These are phyloP conservation scores for Empis livida DNA, from an alignment of 2,888 invertebrate species.

Conservation along the genomic window DNA sequence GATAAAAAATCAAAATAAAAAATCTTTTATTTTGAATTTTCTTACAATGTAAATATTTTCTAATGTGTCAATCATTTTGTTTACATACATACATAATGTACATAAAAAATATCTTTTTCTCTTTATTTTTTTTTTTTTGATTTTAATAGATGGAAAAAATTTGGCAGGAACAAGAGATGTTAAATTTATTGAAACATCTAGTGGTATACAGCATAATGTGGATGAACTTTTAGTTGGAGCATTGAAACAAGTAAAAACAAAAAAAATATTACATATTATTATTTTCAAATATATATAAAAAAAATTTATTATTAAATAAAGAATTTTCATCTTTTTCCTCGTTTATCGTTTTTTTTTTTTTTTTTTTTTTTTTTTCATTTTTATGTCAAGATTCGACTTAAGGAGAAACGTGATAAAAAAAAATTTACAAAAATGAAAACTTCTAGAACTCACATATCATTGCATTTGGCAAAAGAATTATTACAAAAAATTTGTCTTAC, in stretches of 20 bases:
- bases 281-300: neutral
- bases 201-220: slow-evolving; percentile 91
- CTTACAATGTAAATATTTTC: neutral
- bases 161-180: slow-evolving; percentile 77
- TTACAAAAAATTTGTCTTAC: slow-evolving; percentile 76
- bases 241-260: slow-evolving; percentile 57
- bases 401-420: slow-evolving; percentile 63
- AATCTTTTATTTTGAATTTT: neutral
- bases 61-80: neutral
- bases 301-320: neutral
- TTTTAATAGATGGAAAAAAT: slow-evolving; percentile 68
- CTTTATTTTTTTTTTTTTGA: neutral
- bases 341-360: neutral
- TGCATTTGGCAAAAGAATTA: slow-evolving; percentile 69
- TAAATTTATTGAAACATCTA: slow-evolving; percentile 92
- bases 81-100: neutral
- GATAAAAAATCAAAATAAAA: too few species aligned
- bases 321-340: neutral
- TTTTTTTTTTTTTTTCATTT: neutral
- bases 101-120: too few species aligned
- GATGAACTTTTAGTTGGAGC: slow-evolving; percentile 91
- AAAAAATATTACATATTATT: neutral
- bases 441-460: slow-evolving; percentile 67
- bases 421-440: slow-evolving; percentile 55
- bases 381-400: slow-evolving; percentile 46